phyloP scores from a whole-genome alignment of 2,113 vertebrate species.

The Leptobrachium leishanense region DNA sequence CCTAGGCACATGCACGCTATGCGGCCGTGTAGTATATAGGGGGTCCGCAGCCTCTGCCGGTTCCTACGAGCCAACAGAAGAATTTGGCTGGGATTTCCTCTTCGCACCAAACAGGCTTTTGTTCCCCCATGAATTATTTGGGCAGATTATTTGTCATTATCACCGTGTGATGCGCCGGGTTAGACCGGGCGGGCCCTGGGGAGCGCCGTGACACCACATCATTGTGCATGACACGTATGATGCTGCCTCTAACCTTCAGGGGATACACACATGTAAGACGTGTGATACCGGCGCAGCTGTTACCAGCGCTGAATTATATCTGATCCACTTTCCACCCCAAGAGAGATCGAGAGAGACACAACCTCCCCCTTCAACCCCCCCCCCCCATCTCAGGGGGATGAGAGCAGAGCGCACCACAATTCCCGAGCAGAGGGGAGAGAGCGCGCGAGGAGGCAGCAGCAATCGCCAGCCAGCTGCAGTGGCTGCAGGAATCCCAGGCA shows the following conservation, averaged over 20 bases:
- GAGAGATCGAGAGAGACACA: constrained; percentile 4
- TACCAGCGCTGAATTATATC: constrained; percentile 40
- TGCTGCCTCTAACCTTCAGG: background rate
- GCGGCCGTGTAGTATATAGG: no score
- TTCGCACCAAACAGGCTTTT: no score
- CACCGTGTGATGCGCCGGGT: background rate
- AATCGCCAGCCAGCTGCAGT: constrained; percentile 9
- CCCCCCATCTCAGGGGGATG: constrained; percentile 43
- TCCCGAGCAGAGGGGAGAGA: constrained; percentile 35
- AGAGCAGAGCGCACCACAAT: constrained; percentile 44
- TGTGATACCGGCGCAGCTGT: constrained; percentile 37
- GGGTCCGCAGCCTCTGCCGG: no score
- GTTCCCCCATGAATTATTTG: no score
- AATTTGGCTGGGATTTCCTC: no score
- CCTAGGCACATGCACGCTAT: no score
- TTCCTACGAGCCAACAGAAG: no score
- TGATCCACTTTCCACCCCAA: constrained; percentile 35
- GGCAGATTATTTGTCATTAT: no score
- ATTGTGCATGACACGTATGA: background rate
- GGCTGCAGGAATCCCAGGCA: constrained; percentile 22
- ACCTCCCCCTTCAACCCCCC: background rate
- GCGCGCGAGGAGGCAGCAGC: constrained; percentile 7
- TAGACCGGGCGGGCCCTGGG: background rate
- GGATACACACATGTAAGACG: constrained; percentile 21
- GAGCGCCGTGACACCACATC: background rate